Base-by-base conservation (phyloP, 1,140 invertebrate species). In the Andricus grossulariae region DNA sequence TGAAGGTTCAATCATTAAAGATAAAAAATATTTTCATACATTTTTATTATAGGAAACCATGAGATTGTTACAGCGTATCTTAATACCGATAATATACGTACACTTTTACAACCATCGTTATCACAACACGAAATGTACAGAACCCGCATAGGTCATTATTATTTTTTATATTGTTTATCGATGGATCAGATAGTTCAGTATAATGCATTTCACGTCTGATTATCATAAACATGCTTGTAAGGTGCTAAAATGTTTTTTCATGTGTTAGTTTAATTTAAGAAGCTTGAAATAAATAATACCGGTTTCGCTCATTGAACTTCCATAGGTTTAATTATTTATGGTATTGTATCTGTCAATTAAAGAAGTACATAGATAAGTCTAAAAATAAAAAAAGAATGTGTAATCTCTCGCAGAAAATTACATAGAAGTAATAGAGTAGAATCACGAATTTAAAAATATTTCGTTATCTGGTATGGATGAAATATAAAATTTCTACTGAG, bases 101-200 rank as follows among this genome's bases (percentile, higher is more conserved):
- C 83, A 87, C 77, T 85, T 86, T 86, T 88, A 90, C 86, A 87
- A 87, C 85, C 84, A 86, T 87, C 83, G 82, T 84, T 89, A 88
- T 88, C 85, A 87, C 87, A 88, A 90, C 88, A 90, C 83, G 88
- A 86, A 90, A 87, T 90, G 86, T 89, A 83, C 85, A 88, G 72
- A 88, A 82, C 84, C 85, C 84, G 80, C 81, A 82, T 80, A 80
- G 73, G 76, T 82, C 77, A 79, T 74, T 66, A 66, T 54, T 54
- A 51, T n/a, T 71, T 50, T 83, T 84, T 86, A 83, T 86, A 85
- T 82, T 81, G 73, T 70, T 77, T 73, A 75, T 70, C 60, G 16
- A 66, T 45, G 32, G 32, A 45, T 21, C 4, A 66, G 13, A 66
- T 66, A 66, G 16, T 66, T 66, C 60, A 16, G 13, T 45, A 39